These are phyloP conservation scores for Lypha dubia DNA, from an alignment of 2,888 invertebrate genomes.

Conservation along the genomic window DNA sequence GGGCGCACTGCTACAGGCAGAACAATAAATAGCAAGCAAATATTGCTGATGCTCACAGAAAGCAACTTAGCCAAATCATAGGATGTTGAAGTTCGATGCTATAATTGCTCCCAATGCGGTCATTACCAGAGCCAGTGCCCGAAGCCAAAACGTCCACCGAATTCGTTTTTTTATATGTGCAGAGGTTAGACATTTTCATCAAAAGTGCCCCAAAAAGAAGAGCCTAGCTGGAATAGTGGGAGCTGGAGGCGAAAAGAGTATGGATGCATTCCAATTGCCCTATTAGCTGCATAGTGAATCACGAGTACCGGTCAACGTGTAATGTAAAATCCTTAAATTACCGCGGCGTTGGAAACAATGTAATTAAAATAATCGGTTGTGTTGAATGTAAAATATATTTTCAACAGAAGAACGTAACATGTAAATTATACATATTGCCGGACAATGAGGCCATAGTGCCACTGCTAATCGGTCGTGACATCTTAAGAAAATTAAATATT, in stretches of 20 bases:
- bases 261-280: background rate
- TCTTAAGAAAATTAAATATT: constrained; percentile 22
- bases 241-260: background rate
- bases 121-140: constrained; percentile 53
- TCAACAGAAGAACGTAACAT: constrained; percentile 18
- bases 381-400: constrained; percentile 25
- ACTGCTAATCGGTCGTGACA: constrained; percentile 40
- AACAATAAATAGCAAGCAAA: background rate
- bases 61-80: background rate
- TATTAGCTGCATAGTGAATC: constrained; percentile 41
- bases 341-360: constrained; percentile 41
- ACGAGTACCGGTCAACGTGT: background rate
- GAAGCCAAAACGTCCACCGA: constrained; percentile 47
- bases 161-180: constrained; percentile 56
- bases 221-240: background rate
- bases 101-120: constrained; percentile 49
- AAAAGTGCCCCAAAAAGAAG: constrained; percentile 53
- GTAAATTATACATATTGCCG: constrained; percentile 32
- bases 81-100: constrained; percentile 26
- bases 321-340: background rate
- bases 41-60: background rate
- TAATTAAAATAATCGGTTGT: constrained; percentile 20
- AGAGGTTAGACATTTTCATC: constrained; percentile 38
- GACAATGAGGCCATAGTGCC: constrained; percentile 44
- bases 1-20: background rate